Conservation (phyloP, 2,888 invertebrate species). For the Dioctria linearis region DNA sequence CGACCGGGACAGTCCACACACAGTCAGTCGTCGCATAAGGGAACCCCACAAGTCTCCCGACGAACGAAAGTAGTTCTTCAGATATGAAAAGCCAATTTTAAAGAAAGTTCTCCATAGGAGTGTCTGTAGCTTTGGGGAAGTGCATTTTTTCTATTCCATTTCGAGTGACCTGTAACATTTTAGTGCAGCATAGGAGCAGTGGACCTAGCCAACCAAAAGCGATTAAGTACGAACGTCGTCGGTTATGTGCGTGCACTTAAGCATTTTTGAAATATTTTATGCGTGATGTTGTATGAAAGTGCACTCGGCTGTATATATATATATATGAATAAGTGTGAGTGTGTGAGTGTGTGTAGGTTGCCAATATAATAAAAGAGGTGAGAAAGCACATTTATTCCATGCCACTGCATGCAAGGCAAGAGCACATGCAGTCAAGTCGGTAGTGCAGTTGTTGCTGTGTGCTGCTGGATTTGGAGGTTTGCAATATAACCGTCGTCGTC, state of each 20-base stretch:
- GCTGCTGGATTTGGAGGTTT: not conserved
- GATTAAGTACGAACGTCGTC: not conserved
- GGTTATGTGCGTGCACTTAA: slow-evolving; percentile 43
- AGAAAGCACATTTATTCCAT: slow-evolving; percentile 44
- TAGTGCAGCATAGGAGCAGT: slow-evolving; percentile 8
- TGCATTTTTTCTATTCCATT: slow-evolving; percentile 18
- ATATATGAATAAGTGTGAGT: too few species aligned
- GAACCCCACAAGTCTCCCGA: slow-evolving; percentile 3
- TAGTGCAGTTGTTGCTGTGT: too few species aligned
- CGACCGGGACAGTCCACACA: not conserved
- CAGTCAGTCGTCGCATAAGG: not conserved
- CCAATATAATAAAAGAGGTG: slow-evolving; percentile 5
- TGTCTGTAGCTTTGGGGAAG: slow-evolving; percentile 36
- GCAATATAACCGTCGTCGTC: not conserved
- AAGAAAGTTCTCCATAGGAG: slow-evolving; percentile 35
- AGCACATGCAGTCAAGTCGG: slow-evolving; percentile 22
- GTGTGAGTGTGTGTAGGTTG: not conserved
- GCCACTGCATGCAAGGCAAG: not conserved
- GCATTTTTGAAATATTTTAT: slow-evolving; percentile 45
- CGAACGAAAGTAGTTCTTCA: slow-evolving; percentile 44
- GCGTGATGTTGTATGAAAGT: slow-evolving; percentile 18
- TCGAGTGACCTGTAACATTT: slow-evolving; percentile 41
- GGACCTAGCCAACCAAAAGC: slow-evolving; percentile 37
- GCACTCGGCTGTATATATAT: not conserved
- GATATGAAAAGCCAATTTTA: slow-evolving; percentile 43